Conservation (phyloP, 2,113 vertebrate genomes). For the Silurus asotus region DNA sequence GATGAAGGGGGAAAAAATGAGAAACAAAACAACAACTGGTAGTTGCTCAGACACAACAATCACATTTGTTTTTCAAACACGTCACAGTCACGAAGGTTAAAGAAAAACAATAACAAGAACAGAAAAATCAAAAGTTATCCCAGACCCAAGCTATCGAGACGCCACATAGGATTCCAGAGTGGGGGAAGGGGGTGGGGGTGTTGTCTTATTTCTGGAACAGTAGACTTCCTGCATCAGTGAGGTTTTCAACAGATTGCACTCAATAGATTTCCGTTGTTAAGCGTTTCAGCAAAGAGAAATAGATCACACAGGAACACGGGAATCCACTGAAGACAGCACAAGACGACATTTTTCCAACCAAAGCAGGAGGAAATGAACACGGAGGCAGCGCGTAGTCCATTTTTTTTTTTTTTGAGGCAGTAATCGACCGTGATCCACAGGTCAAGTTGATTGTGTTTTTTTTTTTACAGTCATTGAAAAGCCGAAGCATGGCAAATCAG, state of each 20-base stretch:
- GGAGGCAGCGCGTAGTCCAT: slow-evolving; percentile 21
- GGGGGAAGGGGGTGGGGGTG: background rate
- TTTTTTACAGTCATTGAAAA: background rate
- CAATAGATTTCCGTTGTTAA: slow-evolving; percentile 4
- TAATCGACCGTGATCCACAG: slow-evolving; percentile 20
- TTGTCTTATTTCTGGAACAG: background rate
- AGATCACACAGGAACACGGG: slow-evolving; percentile 13
- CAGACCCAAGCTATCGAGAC: background rate
- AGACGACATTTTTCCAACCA: background rate
- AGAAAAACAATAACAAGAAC: slow-evolving; percentile 13
- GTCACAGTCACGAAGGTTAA: slow-evolving; percentile 40
- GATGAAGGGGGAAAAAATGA: background rate
- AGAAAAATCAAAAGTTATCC: background rate
- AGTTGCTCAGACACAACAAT: slow-evolving; percentile 30
- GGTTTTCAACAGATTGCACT: background rate
- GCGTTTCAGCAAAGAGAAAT: slow-evolving; percentile 19
- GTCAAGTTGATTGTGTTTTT: slow-evolving; percentile 16
- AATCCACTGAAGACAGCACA: slow-evolving; percentile 25
- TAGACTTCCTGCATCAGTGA: background rate
- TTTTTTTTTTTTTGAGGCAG: slow-evolving; percentile 16
- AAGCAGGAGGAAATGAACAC: slow-evolving; percentile 25
- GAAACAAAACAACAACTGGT: background rate
- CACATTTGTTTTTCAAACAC: slow-evolving; percentile 16
- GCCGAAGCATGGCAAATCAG: slow-evolving; percentile 35
- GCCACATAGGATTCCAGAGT: slow-evolving; percentile 27